These are phyloP conservation scores for Proterorhinus semilunaris DNA, from an alignment of 2,113 vertebrate species.

Conservation along the genomic window DNA sequence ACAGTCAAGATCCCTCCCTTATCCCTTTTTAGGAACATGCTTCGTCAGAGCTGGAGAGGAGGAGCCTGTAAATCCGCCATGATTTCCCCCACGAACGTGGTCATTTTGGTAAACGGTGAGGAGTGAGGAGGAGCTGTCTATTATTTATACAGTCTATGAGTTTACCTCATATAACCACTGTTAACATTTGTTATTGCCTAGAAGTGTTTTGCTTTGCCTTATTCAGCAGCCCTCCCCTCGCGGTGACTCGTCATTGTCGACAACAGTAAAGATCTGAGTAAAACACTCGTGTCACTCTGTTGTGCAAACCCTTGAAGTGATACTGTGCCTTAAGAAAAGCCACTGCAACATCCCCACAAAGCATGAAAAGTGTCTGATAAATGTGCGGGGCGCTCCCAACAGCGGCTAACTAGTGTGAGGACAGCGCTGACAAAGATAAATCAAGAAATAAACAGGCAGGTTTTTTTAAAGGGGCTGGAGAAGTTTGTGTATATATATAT, in stretches of 20 bases:
- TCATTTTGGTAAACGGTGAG: too few relatives aligned
- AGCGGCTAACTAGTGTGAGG: conserved; percentile 10
- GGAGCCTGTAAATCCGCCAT: too few relatives aligned
- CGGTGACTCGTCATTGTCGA: conserved; percentile 14
- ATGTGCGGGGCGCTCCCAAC: conserved; percentile 21
- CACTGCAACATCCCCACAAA: conserved; percentile 6
- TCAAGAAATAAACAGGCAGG: background rate
- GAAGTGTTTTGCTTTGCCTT: conserved; percentile 6
- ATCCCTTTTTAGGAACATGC: too few relatives aligned
- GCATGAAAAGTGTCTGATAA: conserved; percentile 28
- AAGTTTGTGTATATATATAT: too few relatives aligned
- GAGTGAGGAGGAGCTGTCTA: too few relatives aligned
- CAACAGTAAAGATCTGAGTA: conserved; percentile 19
- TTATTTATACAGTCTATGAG: too few relatives aligned
- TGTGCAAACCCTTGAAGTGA: conserved; percentile 21
- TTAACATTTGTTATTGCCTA: conserved; percentile 15
- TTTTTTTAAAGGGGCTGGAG: background rate
- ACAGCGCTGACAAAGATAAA: conserved; percentile 6
- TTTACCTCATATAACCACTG: conserved; percentile 14
- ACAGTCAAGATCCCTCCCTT: too few relatives aligned
- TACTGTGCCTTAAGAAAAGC: background rate
- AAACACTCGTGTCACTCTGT: conserved; percentile 7
- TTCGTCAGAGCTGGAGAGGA: too few relatives aligned
- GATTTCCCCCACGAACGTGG: too few relatives aligned
- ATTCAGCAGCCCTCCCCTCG: conserved; percentile 15